These are phyloP conservation scores for Halictus quadricinctus DNA, from an alignment of 2,888 invertebrate genomes.

Conservation along the genomic window DNA sequence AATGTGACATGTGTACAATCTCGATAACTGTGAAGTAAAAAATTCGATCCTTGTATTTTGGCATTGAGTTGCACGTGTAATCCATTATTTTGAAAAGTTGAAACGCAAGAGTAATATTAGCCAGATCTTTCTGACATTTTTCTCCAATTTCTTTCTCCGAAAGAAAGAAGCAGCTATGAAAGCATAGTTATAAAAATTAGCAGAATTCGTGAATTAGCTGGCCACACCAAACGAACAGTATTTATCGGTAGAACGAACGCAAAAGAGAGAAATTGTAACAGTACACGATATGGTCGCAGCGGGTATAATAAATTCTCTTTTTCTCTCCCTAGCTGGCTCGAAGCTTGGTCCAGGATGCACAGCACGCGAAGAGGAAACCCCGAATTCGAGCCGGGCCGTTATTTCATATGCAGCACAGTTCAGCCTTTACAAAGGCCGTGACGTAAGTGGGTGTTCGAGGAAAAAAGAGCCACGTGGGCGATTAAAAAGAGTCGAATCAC, in stretches of 20 bases:
- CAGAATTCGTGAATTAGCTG: background rate
- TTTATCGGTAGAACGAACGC: background rate
- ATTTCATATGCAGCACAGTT: constrained; percentile 30
- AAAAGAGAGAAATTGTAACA: constrained; percentile 15
- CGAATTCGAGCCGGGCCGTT: constrained; percentile 49
- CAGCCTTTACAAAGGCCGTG: constrained; percentile 25
- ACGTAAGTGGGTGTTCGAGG: constrained; percentile 32
- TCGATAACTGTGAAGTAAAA: too few species aligned
- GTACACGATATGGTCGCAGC: background rate
- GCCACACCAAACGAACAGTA: background rate
- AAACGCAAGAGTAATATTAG: too few species aligned
- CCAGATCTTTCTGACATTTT: too few species aligned
- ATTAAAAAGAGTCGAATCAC: constrained; percentile 35
- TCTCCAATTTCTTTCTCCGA: too few species aligned
- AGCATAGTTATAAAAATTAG: background rate
- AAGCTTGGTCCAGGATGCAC: background rate
- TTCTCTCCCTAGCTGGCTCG: background rate
- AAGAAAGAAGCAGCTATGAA: background rate
- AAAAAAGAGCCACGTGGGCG: constrained; percentile 35
- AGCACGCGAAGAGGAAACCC: constrained; percentile 15
- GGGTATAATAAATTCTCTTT: constrained; percentile 26
- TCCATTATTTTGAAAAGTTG: too few species aligned
- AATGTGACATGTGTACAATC: too few species aligned
- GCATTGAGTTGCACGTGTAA: too few species aligned
- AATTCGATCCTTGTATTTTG: too few species aligned